Evolutionary conservation across 2,888 invertebrate genomes (phyloP), one percentile per base, ranked within the genome.

Genomic region (Cephus runcator): DNA sequence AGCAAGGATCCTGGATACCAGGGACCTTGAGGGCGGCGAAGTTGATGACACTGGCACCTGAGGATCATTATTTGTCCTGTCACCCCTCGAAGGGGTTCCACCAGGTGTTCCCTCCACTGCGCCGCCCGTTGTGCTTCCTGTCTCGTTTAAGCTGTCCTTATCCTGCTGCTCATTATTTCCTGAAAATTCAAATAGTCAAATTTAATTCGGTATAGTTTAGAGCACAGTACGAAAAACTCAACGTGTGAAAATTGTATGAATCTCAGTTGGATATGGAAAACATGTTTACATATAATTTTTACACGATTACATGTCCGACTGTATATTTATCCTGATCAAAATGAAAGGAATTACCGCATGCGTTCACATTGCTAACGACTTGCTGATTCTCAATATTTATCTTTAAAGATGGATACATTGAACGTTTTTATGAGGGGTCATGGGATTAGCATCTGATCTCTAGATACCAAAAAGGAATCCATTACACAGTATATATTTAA

Each of bases 141-240:
- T 91, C 80, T 92, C 92, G 90, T 92, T 92, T 87, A 93, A 85
- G 81, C 92, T 92, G 85, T 93, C 93, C 83, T 91, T 91, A 81
- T 93, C 93, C 76, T 92, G 92, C 75, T 92, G 91, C 81, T 92
- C 93, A 88, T 92, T 92, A 87, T 90, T 92, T 82, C 89, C 92
- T 92, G 89, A 23, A 56, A 56, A 56, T 56, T 56, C 23, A 9
- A 23, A 56, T 9, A 23, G 56, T 23, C 1, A 56, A 56, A 9
- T 9, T 56, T 6, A 56, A 3, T 23, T 56, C 2, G 23, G 23
- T 56, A 2, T 56, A 56, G 40, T 6, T 40, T 1, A 23, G 56
- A 56, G 23, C 9, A 56, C 56, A 4, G 56, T 6, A 15, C 0
- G 40, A 15, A 6, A 40, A 40, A 40, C 0, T 40, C 15, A 40